Percentiles rank a stretch among this genome's conserved stretches.
Conservation (phyloP, 2,888 invertebrate genomes). For the Tolmerus cingulatus region DNA sequence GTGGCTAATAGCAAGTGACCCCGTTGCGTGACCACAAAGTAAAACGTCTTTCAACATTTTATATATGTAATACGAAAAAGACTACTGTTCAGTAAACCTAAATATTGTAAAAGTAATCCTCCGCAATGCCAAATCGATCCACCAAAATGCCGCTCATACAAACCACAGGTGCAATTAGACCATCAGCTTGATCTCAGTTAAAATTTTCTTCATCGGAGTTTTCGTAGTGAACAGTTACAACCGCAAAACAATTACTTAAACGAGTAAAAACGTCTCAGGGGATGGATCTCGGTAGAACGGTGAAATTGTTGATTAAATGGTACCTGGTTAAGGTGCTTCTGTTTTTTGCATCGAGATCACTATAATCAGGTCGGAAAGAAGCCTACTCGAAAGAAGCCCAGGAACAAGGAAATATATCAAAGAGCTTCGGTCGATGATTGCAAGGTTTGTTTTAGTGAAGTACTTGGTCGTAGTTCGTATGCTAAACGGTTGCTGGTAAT, state of each 20-base stretch:
- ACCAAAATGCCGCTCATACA: neutral
- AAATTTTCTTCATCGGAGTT: neutral
- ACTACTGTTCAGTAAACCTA: neutral
- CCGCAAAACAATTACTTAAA: neutral
- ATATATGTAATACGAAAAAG: neutral
- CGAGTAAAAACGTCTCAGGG: neutral
- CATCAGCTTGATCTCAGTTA: neutral
- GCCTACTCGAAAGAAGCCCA: neutral
- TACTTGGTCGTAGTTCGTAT: neutral
- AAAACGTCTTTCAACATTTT: neutral
- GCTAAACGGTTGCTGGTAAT: neutral
- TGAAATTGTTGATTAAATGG: neutral
- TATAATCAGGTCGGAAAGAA: neutral
- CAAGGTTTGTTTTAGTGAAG: neutral
- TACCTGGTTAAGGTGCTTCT: neutral
- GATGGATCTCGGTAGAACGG: neutral
- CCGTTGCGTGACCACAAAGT: neutral
- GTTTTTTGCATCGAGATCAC: neutral
- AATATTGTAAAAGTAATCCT: neutral
- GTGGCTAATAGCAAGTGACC: neutral
- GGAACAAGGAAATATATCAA: neutral
- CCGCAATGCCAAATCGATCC: neutral
- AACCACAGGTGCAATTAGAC: neutral
- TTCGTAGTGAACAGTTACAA: neutral
- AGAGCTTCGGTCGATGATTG: neutral